phyloP scores from a whole-genome alignment of 2,888 invertebrate species.

The Drosophila borborema region DNA sequence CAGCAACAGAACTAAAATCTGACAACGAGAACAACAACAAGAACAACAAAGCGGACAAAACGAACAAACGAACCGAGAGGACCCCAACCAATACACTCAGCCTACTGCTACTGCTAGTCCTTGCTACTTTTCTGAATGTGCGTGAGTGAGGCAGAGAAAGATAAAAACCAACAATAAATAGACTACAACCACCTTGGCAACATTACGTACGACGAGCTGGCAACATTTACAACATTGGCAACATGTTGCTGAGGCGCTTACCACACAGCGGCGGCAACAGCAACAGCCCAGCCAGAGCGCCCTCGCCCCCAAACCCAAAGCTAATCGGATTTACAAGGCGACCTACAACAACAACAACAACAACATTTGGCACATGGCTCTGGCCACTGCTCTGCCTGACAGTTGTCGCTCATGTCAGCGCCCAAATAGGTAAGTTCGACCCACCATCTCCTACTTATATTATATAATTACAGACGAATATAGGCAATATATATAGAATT shows the following conservation, averaged over 20 bases:
- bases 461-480: slow-evolving; percentile 10
- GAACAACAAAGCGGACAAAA: slow-evolving; percentile 38
- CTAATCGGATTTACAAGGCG: slow-evolving; percentile 80
- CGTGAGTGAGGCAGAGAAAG: slow-evolving; percentile 33
- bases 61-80: slow-evolving; percentile 29
- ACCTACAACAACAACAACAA: slow-evolving; percentile 46
- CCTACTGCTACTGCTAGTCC: background rate
- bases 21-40: slow-evolving; percentile 35
- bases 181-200: slow-evolving; percentile 52
- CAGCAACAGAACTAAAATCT: slow-evolving; percentile 45
- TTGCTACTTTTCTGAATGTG: slow-evolving; percentile 44
- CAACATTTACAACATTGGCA: slow-evolving; percentile 52
- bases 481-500: slow-evolving; percentile 1
- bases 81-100: slow-evolving; percentile 13
- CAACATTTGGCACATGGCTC: slow-evolving; percentile 43
- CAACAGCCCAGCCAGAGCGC: slow-evolving; percentile 23
- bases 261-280: slow-evolving; percentile 43
- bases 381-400: slow-evolving; percentile 77
- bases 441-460: background rate
- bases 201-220: slow-evolving; percentile 51
- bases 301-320: slow-evolving; percentile 37
- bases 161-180: slow-evolving; percentile 35
- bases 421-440: slow-evolving; percentile 77
- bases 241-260: slow-evolving; percentile 69
- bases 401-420: slow-evolving; percentile 75